Base-by-base conservation (phyloP, 2,113 vertebrate genomes). In the Chaenogobius annularis region DNA sequence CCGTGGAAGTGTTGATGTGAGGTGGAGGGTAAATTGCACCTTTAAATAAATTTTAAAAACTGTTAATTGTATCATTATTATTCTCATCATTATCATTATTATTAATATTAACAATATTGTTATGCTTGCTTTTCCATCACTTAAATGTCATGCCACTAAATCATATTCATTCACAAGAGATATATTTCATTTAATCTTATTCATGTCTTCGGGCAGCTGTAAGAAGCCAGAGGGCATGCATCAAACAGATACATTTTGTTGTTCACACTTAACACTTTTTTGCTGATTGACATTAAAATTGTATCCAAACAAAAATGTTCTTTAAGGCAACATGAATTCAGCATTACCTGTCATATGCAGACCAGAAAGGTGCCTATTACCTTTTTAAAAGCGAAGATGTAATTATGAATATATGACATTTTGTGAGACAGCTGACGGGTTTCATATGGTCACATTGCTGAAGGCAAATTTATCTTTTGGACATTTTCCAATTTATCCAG, bases 381-480 rank as follows among this genome's bases (percentile, higher is more conserved):
- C 14, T 56, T 66, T 10, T 37, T 54, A 69, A 58, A 31, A 66
- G 19, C 15, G 26, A 68, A 44, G 48, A 70, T 44, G 19, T 67
- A 26, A 68, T 71, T 77, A n/a, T 64, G 15, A 52, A n/a, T 44
- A 68, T 52, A 31, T 46, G n/a, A 12, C 10, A 68, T 47, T 52
- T 40, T 55, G 7, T 14, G 35, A 54, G 20, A 7, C 58, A 15
- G 26, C 9, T 67, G 55, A 59, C n/a, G 71, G 35, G 59, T 50
- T 64, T 71, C 63, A 59, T 9, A n/a, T 54, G 50, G 59, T 20
- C 26, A 50, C 66, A 56, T 69, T 56, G 19, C 64, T 55, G 1
- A 71, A 62, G 68, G 68, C 43, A 64, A 71, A 66, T 46, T n/a
- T 76, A 22, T 76, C 47, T 47, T 81, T 77, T 19, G 40, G 35